A percentile compares a stretch with the other conserved stretches of the same genome.
These are phyloP conservation scores for Rhagonycha lutea DNA, from an alignment of 2,888 invertebrate genomes.

Conservation along the genomic window DNA sequence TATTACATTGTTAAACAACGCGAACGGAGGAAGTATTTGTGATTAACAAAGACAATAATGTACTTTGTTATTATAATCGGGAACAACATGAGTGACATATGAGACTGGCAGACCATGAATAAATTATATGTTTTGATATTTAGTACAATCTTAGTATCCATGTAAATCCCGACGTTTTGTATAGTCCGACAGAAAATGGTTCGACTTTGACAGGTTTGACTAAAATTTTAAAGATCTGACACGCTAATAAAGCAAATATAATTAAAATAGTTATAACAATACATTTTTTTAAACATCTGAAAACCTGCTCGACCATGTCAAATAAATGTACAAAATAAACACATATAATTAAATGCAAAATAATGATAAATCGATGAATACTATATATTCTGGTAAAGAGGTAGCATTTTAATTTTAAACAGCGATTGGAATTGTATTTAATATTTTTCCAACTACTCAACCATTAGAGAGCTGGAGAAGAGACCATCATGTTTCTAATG, in stretches of 20 bases:
- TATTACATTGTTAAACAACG: too few relatives aligned
- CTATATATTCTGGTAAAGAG: not conserved
- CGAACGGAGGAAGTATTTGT: too few relatives aligned
- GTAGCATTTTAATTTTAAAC: not conserved
- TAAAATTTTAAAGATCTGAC: not conserved
- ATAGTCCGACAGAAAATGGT: too few relatives aligned
- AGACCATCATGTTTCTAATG: not conserved
- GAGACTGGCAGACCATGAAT: too few relatives aligned
- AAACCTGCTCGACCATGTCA: not conserved
- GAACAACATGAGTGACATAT: too few relatives aligned
- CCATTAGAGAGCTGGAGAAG: not conserved
- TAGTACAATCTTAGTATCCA: too few relatives aligned
- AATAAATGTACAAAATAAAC: slow-evolving; percentile 1
- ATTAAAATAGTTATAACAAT: not conserved
- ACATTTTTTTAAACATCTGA: not conserved
- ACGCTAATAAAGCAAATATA: not conserved
- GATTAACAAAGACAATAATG: too few relatives aligned
- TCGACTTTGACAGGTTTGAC: too few relatives aligned
- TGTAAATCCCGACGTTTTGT: too few relatives aligned
- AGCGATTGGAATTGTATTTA: not conserved
- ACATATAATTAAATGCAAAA: not conserved
- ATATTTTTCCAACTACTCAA: not conserved
- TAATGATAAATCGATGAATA: slow-evolving; percentile 4
- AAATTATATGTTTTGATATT: too few relatives aligned
- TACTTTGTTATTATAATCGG: too few relatives aligned